Percentiles rank a stretch among this genome's conserved stretches.
Evolutionary conservation across 2,797 vertebrate species (phyloP).

Genomic region (Gymnoscopelus braueri): DNA sequence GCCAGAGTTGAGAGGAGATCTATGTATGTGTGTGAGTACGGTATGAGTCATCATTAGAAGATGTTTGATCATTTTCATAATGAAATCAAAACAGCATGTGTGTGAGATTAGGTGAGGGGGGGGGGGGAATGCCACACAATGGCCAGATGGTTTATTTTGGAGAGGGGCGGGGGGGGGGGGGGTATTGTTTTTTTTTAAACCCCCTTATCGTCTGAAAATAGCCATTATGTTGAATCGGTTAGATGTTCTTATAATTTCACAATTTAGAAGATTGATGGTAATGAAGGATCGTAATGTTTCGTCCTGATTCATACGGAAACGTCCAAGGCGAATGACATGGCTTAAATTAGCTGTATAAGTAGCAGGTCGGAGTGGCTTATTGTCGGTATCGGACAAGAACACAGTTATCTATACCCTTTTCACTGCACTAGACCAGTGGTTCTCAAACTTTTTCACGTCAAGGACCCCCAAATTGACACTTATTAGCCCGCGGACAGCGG

Average conservation of each 20-base stretch:
- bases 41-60: conserved; percentile 62
- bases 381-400: too few species aligned
- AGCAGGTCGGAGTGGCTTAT: too few species aligned
- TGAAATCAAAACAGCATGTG: conserved; percentile 63
- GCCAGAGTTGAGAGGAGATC: conserved; percentile 51
- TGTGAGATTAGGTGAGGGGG: conserved; percentile 52
- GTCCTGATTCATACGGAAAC: background rate
- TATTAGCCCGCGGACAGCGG: too few species aligned
- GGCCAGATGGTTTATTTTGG: conserved; percentile 24
- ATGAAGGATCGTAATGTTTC: background rate
- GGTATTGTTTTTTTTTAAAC: conserved; percentile 30
- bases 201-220: conserved; percentile 15
- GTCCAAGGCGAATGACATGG: background rate
- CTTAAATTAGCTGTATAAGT: too few species aligned
- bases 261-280: conserved; percentile 3
- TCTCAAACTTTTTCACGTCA: too few species aligned
- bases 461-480: too few species aligned
- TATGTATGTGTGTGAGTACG: conserved; percentile 43
- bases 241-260: conserved; percentile 3
- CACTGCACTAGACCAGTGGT: too few species aligned
- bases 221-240: background rate
- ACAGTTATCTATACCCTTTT: too few species aligned
- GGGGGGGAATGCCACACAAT: conserved; percentile 29
- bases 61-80: conserved; percentile 64
- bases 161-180: conserved; percentile 27